phyloP scores from a whole-genome alignment of 2,888 invertebrate genomes.

The Cremastobaeus sp. region DNA sequence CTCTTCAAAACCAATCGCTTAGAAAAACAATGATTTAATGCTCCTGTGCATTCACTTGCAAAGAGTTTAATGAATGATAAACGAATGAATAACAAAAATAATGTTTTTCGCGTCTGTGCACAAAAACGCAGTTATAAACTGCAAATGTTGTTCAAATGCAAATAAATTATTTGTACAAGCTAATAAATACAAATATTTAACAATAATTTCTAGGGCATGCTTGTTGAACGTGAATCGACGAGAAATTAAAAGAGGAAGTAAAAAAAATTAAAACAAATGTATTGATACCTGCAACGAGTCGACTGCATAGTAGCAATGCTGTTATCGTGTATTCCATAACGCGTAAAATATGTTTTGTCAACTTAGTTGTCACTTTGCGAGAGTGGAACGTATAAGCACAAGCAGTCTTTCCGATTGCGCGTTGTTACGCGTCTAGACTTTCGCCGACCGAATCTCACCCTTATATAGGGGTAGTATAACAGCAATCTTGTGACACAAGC shows the following conservation, averaged over 20 bases:
- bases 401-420: constrained; percentile 61
- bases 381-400: constrained; percentile 35
- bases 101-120: constrained; percentile 31
- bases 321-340: constrained; percentile 33
- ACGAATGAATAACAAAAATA: constrained; percentile 42
- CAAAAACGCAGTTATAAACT: constrained; percentile 25
- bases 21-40: constrained; percentile 47
- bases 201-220: too few relatives aligned
- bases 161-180: not conserved
- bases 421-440: constrained; percentile 68
- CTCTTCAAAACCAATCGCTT: constrained; percentile 28
- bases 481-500: constrained; percentile 52
- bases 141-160: constrained; percentile 11
- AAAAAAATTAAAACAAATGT: constrained; percentile 2
- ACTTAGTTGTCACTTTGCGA: constrained; percentile 20
- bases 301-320: constrained; percentile 14
- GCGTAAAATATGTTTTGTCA: not conserved
- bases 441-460: constrained; percentile 67
- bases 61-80: constrained; percentile 48
- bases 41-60: constrained; percentile 29
- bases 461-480: constrained; percentile 69
- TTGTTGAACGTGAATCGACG: too few relatives aligned
- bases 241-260: not conserved
- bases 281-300: constrained; percentile 31
- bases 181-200: not conserved